Percentiles rank a stretch among this genome's conserved stretches.
These are phyloP conservation scores for Helostoma temminkii DNA, from an alignment of 2,797 vertebrate species.

Conservation along the genomic window DNA sequence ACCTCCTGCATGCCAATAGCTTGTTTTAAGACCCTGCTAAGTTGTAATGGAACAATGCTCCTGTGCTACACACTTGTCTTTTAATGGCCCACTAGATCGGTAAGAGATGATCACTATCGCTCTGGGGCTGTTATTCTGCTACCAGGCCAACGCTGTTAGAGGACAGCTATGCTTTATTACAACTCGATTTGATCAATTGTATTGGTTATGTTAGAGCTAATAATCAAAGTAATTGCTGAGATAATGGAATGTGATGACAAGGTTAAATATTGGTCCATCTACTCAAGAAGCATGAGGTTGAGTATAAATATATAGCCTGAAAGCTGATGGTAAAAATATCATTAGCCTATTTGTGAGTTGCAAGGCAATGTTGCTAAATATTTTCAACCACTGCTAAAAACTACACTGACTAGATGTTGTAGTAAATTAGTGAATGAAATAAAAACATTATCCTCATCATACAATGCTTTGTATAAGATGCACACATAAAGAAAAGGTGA, in stretches of 20 bases:
- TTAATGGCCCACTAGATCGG: slow-evolving; percentile 27
- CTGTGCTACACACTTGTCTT: slow-evolving; percentile 25
- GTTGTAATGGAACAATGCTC: slow-evolving; percentile 58
- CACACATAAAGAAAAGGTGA: too few relatives aligned
- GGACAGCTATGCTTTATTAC: neutral
- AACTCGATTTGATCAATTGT: neutral
- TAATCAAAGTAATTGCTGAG: slow-evolving; percentile 3
- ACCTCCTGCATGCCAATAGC: slow-evolving; percentile 70
- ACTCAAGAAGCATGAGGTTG: too few relatives aligned
- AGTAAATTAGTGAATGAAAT: too few relatives aligned
- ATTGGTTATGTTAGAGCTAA: neutral
- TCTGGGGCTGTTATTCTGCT: slow-evolving; percentile 1
- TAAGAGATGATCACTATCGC: slow-evolving; percentile 16
- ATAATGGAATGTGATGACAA: neutral
- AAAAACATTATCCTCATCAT: too few relatives aligned
- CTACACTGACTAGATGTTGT: too few relatives aligned
- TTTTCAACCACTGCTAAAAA: too few relatives aligned
- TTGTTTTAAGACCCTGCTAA: slow-evolving; percentile 44
- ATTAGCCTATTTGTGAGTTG: too few relatives aligned
- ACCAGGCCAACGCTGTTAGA: neutral
- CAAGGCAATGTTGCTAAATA: too few relatives aligned
- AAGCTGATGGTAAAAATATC: too few relatives aligned
- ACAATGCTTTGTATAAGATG: too few relatives aligned
- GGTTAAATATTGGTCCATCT: neutral
- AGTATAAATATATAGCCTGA: too few relatives aligned